These are phyloP conservation scores for Limonius californicus DNA, from an alignment of 1,140 invertebrate genomes.

Conservation along the genomic window DNA sequence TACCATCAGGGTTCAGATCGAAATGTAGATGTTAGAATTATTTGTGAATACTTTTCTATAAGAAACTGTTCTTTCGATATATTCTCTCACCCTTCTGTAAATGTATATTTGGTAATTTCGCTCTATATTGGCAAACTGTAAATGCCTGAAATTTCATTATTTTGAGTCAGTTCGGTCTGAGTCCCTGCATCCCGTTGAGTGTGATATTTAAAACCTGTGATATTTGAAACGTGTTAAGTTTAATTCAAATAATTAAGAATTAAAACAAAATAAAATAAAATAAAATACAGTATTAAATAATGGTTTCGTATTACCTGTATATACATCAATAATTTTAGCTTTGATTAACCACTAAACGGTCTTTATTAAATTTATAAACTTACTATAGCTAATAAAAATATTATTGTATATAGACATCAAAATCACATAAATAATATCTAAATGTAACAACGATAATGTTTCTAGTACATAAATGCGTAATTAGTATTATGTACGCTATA, in stretches of 20 bases:
- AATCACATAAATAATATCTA: conserved; percentile 42
- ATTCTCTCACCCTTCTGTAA: too few relatives aligned
- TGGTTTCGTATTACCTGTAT: background rate
- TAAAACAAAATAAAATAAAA: background rate
- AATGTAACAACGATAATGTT: conserved; percentile 37
- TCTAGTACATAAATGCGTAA: conserved; percentile 40
- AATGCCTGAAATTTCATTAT: too few relatives aligned
- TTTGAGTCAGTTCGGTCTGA: background rate
- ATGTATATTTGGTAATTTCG: too few relatives aligned
- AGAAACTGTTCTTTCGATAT: background rate
- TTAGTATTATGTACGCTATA: conserved; percentile 27
- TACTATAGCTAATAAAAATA: conserved; percentile 17
- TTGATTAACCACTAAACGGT: conserved; percentile 12
- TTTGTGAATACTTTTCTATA: too few relatives aligned
- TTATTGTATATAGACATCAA: conserved; percentile 30
- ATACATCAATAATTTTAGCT: conserved; percentile 11
- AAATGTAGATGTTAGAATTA: too few relatives aligned
- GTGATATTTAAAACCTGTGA: too few relatives aligned
- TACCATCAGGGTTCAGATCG: background rate
- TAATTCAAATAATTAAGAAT: background rate
- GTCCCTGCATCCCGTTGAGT: background rate
- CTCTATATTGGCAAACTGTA: too few relatives aligned
- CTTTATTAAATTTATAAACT: conserved; percentile 15
- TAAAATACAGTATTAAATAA: background rate
- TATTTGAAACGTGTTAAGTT: too few relatives aligned